Conservation (phyloP, 2,888 invertebrate species). For the Caprella mutica region DNA sequence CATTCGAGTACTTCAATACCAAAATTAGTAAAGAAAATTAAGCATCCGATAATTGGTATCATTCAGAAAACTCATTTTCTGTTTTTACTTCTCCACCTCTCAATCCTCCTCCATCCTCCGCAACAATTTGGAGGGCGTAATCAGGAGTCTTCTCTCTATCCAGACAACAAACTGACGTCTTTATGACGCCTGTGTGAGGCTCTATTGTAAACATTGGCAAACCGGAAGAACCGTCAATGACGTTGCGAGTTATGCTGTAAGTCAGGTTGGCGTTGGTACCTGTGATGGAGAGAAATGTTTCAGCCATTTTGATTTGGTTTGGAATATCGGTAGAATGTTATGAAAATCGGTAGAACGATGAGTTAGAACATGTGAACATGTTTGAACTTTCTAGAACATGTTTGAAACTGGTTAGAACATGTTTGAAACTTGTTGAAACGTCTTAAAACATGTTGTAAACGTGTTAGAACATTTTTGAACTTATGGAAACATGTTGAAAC, state of each 20-base stretch:
- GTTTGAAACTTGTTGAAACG: too few species aligned
- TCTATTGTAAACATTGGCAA: conserved; percentile 94
- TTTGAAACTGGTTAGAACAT: too few species aligned
- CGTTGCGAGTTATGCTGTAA: conserved; percentile 95
- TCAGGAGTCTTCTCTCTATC: conserved; percentile 92
- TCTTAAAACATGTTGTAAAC: too few species aligned
- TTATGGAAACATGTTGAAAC: too few species aligned
- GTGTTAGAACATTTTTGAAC: too few species aligned
- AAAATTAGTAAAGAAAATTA: conserved; percentile 97
- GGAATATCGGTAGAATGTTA: too few species aligned
- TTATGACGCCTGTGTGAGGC: conserved; percentile 88
- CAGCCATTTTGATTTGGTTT: too few species aligned
- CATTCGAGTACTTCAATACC: too few species aligned
- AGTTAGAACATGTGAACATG: too few species aligned
- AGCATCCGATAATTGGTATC: conserved; percentile 84
- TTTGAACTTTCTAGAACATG: too few species aligned
- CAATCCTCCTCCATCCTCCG: conserved; percentile 86
- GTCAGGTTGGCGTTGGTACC: conserved; percentile 88
- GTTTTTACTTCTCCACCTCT: conserved; percentile 84
- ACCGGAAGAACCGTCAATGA: conserved; percentile 91
- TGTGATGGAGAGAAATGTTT: too few species aligned
- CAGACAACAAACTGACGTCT: conserved; percentile 86
- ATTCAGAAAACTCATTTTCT: conserved; percentile 83
- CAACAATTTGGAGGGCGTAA: conserved; percentile 92
- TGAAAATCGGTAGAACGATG: too few species aligned